These are phyloP conservation scores for Laterallus jamaicensis DNA, from an alignment of 2,113 vertebrate species.

Conservation along the genomic window DNA sequence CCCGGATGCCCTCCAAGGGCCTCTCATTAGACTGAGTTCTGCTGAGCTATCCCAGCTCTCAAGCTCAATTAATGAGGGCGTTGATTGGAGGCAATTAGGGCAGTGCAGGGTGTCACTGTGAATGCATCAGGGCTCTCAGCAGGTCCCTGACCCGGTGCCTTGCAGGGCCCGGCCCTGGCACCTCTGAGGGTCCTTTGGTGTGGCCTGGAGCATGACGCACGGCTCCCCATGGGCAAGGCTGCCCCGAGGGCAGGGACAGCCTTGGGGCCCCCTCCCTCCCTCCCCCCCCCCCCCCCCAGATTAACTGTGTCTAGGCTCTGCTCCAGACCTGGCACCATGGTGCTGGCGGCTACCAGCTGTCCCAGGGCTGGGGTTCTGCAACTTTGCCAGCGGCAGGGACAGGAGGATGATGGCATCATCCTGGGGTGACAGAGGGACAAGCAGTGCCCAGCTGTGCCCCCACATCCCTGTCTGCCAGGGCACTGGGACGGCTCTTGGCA, in stretches of 20 bases:
- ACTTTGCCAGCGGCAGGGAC: rapidly evolving
- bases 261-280: not conserved
- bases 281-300: too few species aligned
- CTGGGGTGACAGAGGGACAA: not conserved
- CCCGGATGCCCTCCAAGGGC: not conserved
- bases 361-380: rapidly evolving
- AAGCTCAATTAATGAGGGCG: not conserved
- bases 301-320: not conserved
- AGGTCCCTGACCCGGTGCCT: not conserved
- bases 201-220: rapidly evolving
- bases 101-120: not conserved
- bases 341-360: not conserved
- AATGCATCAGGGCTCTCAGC: not conserved
- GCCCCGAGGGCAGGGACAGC: not conserved
- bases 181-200: rapidly evolving
- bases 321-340: rapidly evolving
- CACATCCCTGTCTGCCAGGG: not conserved
- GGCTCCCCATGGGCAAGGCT: rapidly evolving
- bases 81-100: not conserved
- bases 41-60: not conserved
- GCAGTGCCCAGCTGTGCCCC: not conserved
- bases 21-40: not conserved
- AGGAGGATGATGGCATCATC: rapidly evolving
- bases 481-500: rapidly evolving
- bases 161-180: not conserved